Evolutionary conservation across 2,888 invertebrate species (phyloP).

Genomic region (Chrysodeixis includens): DNA sequence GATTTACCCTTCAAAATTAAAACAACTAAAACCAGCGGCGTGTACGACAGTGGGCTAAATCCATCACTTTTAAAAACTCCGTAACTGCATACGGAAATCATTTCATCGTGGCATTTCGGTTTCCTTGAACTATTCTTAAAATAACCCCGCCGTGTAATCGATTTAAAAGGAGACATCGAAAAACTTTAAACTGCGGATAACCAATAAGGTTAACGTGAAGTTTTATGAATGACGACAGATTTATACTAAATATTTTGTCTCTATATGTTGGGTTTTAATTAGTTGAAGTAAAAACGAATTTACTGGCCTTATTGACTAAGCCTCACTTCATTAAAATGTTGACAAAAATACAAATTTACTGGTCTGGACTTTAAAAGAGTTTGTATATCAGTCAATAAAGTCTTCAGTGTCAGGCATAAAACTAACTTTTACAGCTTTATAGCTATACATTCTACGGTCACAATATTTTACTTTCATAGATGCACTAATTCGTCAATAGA

Average conservation of each 20-base stretch:
- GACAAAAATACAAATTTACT: too few species aligned
- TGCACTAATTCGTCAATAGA: too few species aligned
- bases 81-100: constrained; percentile 1
- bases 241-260: background rate
- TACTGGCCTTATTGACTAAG: background rate
- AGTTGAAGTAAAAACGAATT: background rate
- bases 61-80: background rate
- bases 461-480: too few species aligned
- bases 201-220: constrained; percentile 1
- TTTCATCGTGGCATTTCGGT: background rate
- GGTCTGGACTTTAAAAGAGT: too few species aligned
- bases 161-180: background rate
- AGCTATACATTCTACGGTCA: too few species aligned
- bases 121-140: background rate
- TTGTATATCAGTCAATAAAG: too few species aligned
- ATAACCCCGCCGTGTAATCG: background rate
- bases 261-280: background rate
- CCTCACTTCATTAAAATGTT: too few species aligned
- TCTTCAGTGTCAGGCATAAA: too few species aligned
- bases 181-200: background rate
- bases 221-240: constrained; percentile 2
- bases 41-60: background rate
- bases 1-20: too few species aligned
- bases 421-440: too few species aligned
- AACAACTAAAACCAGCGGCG: too few species aligned